Evolutionary conservation across 2,113 vertebrate species (phyloP), one percentile per base, ranked within the genome.

Genomic region (Strix aluco): DNA sequence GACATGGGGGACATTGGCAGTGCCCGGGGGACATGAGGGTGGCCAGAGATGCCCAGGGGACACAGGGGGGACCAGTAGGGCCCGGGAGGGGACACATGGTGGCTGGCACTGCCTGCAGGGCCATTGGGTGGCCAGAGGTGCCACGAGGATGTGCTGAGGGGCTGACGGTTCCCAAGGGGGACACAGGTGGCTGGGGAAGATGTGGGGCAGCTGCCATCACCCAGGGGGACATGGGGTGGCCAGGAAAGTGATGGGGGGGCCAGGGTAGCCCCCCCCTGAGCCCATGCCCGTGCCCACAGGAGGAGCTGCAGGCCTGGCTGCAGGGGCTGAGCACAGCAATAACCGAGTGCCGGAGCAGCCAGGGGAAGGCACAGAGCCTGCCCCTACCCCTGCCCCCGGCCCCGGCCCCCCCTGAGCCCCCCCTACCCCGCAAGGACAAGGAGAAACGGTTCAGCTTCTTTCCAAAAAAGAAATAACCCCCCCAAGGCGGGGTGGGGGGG

Each of bases 371-470:
- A 3, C 99, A 98, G 94, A 99, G 98, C 96, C 98, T 99, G 80
- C 99, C 99, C 58, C 98, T 99, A 78, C 99, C 99, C 58, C 97
- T 98, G 40, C 96, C 99, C 62, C 49, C 40, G 0, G 51, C 99
- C 62, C 49, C 40, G 0, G 51, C 97, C 8, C 94, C 97, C 32
- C 93, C 96, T 1, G 98, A 98, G 2, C 95, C 98, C 90, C 96
- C 97, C 82, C 83, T 98, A 22, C 97, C 98, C 94, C 98, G 98
- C 87, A 99, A 98, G 69, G 98, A 99, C 91, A 99, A 98, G 88
- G 98, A 99, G 89, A 99, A 99, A 98, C 99, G 98, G 97, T 99
- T 99, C 97, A 98, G 98, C 94, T 97, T 99, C 95, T 98, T 99
- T 93, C 98, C 98, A 80, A 99, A 99, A 96, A 99, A 99, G 98